Percentiles rank a stretch among this genome's conserved stretches.
These are phyloP conservation scores for Pseudolaguvia tuberculata DNA, from an alignment of 2,113 vertebrate genomes.

Conservation along the genomic window DNA sequence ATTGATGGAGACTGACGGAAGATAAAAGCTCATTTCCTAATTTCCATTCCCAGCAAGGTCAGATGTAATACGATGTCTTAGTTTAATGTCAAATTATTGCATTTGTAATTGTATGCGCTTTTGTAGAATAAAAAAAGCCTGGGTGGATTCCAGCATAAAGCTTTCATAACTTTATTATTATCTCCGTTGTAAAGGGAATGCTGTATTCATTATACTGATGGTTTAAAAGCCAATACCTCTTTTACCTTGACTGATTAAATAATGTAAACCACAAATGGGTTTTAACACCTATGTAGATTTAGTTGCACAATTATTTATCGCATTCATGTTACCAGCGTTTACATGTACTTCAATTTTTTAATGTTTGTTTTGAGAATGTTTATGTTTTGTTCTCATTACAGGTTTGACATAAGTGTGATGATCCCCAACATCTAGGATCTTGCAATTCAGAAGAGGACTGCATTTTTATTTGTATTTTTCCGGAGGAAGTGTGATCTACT, in stretches of 20 bases:
- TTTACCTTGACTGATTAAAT: constrained; percentile 35
- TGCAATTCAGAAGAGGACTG: constrained; percentile 42
- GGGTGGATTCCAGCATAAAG: constrained; percentile 8
- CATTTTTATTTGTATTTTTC: constrained; percentile 19
- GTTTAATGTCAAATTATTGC: constrained; percentile 1
- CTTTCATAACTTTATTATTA: constrained; percentile 14
- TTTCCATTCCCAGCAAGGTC: constrained; percentile 4
- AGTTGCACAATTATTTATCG: constrained; percentile 4
- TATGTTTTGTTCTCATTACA: constrained; percentile 46
- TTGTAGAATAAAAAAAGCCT: constrained; percentile 6
- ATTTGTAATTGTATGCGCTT: constrained; percentile 18
- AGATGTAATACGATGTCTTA: constrained; percentile 9
- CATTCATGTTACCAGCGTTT: constrained; percentile 7
- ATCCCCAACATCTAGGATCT: constrained; percentile 56
- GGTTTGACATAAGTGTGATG: constrained; percentile 59
- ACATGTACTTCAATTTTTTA: background rate
- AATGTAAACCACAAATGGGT: constrained; percentile 20
- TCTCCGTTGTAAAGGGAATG: constrained; percentile 7
- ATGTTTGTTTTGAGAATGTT: background rate
- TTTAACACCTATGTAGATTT: constrained; percentile 13
- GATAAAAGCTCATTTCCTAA: constrained; percentile 14
- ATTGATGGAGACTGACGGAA: background rate
- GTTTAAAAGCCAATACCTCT: constrained; percentile 23
- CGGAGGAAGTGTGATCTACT: constrained; percentile 51
- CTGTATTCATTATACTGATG: constrained; percentile 26